Conservation (phyloP, 2,113 vertebrate species). For the Albula glossodonta region DNA sequence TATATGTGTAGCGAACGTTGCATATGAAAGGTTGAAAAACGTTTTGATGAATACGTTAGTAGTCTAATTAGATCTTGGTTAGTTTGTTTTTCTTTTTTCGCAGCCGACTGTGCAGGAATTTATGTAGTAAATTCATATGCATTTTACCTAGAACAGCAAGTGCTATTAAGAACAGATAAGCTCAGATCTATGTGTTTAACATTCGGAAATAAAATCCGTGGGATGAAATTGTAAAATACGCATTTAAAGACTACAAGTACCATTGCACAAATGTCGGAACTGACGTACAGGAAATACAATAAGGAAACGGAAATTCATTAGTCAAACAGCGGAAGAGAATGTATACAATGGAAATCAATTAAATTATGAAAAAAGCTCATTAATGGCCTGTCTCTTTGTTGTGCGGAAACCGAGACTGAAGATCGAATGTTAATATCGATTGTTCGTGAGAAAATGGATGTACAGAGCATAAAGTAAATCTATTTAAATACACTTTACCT, state of each 20-base stretch:
- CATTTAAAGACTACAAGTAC: constrained; percentile 52
- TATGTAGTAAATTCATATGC: no score
- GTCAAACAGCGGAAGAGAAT: constrained; percentile 44
- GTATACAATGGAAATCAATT: constrained; percentile 71
- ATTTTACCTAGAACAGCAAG: no score
- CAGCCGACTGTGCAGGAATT: no score
- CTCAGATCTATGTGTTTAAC: no score
- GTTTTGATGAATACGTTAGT: no score
- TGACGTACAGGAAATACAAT: constrained; percentile 40
- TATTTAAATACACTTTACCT: not conserved
- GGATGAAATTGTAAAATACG: no score
- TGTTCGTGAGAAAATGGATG: constrained; percentile 70
- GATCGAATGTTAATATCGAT: not conserved
- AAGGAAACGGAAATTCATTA: constrained; percentile 56
- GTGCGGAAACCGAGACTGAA: not conserved
- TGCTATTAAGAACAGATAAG: no score
- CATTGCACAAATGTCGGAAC: constrained; percentile 19
- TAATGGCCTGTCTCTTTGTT: constrained; percentile 77
- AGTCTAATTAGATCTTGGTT: no score
- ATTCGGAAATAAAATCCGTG: no score
- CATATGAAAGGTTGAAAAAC: no score
- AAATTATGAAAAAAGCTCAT: constrained; percentile 77
- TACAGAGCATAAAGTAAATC: not conserved
- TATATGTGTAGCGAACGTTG: no score
- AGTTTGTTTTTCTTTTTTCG: no score